Conservation (phyloP, 2,888 invertebrate genomes). For the Diadegma fenestrale region DNA sequence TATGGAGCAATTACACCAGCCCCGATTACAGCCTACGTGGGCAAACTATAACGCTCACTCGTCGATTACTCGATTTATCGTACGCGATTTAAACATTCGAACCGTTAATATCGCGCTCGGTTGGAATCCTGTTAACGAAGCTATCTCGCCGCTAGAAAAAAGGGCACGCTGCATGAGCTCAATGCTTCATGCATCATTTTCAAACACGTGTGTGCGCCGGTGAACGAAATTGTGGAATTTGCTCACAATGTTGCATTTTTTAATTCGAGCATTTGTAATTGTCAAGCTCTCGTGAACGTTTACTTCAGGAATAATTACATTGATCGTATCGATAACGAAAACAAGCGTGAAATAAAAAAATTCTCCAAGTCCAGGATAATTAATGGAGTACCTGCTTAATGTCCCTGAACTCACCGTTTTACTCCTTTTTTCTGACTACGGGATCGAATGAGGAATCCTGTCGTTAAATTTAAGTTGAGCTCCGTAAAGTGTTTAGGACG, state of each 20-base stretch:
- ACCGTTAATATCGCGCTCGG: constrained; percentile 57
- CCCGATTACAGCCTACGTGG: constrained; percentile 54
- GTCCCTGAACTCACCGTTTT: background rate
- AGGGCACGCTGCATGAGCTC: constrained; percentile 9
- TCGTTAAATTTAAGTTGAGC: background rate
- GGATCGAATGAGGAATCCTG: background rate
- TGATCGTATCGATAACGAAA: constrained; percentile 59
- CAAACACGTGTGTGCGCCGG: constrained; percentile 7
- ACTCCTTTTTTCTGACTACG: background rate
- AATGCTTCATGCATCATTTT: background rate
- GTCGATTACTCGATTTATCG: constrained; percentile 68
- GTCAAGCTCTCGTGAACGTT: constrained; percentile 30
- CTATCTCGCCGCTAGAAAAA: constrained; percentile 58
- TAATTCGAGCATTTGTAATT: constrained; percentile 38
- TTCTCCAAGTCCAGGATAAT: constrained; percentile 50
- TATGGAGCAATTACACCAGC: constrained; percentile 57
- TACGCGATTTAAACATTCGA: constrained; percentile 26
- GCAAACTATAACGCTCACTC: constrained; percentile 41
- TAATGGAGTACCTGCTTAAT: constrained; percentile 39
- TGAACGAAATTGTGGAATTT: constrained; percentile 63
- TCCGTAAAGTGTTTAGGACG: background rate
- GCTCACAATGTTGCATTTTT: constrained; percentile 31
- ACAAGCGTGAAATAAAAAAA: constrained; percentile 32
- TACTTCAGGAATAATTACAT: constrained; percentile 44
- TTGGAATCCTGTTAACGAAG: constrained; percentile 66